Conservation (phyloP, 2,888 invertebrate genomes). For the Muscina levida region DNA sequence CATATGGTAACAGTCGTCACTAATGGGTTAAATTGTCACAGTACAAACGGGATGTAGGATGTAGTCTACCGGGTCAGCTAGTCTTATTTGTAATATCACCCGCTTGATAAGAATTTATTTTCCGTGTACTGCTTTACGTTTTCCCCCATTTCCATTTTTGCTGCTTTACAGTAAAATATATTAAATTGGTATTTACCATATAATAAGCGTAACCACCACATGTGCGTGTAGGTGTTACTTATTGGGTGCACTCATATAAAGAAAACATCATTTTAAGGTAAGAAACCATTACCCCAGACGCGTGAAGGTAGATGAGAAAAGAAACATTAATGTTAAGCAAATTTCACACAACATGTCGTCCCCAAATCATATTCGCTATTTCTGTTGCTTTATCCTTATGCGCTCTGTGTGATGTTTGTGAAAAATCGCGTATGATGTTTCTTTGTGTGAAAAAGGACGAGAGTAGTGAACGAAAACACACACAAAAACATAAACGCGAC, state of each 20-base stretch:
- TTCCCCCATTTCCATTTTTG: too few species aligned
- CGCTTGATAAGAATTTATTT: too few species aligned
- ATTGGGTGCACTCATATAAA: constrained; percentile 25
- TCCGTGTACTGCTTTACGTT: neutral
- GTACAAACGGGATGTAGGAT: too few species aligned
- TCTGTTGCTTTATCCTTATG: constrained; percentile 9
- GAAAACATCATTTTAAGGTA: constrained; percentile 37
- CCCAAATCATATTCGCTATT: constrained; percentile 30
- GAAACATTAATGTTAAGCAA: constrained; percentile 48
- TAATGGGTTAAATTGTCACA: too few species aligned
- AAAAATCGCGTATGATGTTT: constrained; percentile 4
- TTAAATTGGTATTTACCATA: constrained; percentile 16
- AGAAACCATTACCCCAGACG: constrained; percentile 31
- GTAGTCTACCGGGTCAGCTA: too few species aligned
- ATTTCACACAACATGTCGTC: constrained; percentile 59
- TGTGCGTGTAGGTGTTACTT: neutral
- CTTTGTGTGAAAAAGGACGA: neutral
- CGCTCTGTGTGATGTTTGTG: neutral
- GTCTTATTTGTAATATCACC: too few species aligned
- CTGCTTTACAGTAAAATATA: neutral
- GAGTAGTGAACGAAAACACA: too few species aligned
- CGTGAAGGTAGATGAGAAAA: constrained; percentile 18
- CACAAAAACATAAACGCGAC: neutral
- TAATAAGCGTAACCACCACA: constrained; percentile 14
- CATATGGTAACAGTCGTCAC: too few species aligned